Evolutionary conservation across 2,888 invertebrate genomes (phyloP).

Genomic region (Diadegma fenestrale): DNA sequence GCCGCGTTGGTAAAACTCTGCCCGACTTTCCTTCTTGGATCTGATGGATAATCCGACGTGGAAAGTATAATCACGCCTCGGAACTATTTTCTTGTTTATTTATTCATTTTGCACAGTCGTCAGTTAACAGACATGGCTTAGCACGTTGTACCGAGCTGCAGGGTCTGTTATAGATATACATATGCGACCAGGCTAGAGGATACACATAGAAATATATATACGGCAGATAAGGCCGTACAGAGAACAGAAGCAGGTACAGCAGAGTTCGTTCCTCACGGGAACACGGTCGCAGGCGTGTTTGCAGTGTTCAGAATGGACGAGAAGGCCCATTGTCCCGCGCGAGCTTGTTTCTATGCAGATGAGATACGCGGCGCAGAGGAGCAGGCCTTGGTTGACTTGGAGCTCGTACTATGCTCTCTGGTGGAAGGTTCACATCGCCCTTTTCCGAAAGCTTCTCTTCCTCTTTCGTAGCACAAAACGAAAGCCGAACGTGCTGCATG

Average conservation of each 20-base stretch:
- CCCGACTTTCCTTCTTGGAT: not conserved
- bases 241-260: conserved; percentile 72
- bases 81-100: conserved; percentile 25
- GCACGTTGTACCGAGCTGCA: conserved; percentile 59
- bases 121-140: conserved; percentile 35
- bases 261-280: conserved; percentile 77
- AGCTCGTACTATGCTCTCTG: conserved; percentile 68
- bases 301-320: conserved; percentile 81
- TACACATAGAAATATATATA: not conserved
- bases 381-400: conserved; percentile 70
- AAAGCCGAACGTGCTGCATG: conserved; percentile 55
- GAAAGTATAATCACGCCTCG: not conserved
- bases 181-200: not conserved
- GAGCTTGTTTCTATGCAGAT: conserved; percentile 84
- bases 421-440: conserved; percentile 57
- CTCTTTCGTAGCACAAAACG: conserved; percentile 51
- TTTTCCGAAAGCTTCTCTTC: conserved; percentile 53
- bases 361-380: conserved; percentile 77
- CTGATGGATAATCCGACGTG: not conserved
- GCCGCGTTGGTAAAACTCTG: not conserved
- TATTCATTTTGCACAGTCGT: conserved; percentile 19
- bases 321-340: conserved; percentile 81
- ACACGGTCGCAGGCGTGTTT: conserved; percentile 81
- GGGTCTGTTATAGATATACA: conserved; percentile 1
- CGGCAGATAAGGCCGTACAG: not conserved